These are phyloP conservation scores for Rhagoletis pomonella DNA, from an alignment of 1,140 invertebrate genomes.

Conservation along the genomic window DNA sequence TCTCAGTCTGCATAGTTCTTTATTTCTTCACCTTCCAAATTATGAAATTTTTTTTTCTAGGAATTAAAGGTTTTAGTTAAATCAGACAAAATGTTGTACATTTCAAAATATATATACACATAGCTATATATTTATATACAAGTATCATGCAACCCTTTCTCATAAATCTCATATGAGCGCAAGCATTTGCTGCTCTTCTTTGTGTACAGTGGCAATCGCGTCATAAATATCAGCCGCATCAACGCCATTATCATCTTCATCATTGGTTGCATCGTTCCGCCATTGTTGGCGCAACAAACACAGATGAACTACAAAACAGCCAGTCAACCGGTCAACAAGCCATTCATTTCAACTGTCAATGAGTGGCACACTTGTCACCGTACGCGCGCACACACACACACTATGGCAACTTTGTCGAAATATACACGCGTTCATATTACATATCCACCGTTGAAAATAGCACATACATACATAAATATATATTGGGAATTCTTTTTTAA, in stretches of 20 bases:
- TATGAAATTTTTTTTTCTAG: no score
- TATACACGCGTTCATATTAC: background rate
- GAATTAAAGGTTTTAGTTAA: no score
- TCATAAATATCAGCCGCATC: background rate
- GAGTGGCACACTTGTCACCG: background rate
- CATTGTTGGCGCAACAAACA: constrained; percentile 15
- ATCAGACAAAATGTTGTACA: no score
- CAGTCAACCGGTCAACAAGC: background rate
- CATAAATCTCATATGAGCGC: background rate
- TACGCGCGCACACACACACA: background rate
- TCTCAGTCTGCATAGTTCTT: no score
- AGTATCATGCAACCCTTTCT: no score
- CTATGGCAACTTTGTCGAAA: background rate
- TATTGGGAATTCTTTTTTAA: no score
- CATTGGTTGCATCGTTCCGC: background rate
- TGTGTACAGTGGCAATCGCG: background rate
- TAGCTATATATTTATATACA: background rate
- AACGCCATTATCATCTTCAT: background rate
- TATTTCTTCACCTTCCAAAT: no score
- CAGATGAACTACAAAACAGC: background rate
- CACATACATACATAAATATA: no score
- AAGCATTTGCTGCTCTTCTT: background rate
- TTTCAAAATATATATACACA: no score
- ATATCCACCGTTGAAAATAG: no score
- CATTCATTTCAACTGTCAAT: constrained; percentile 40